A percentile compares a stretch with the other conserved stretches of the same genome.
These are phyloP conservation scores for Toxostoma redivivum DNA, from an alignment of 2,113 vertebrate species.

Conservation along the genomic window DNA sequence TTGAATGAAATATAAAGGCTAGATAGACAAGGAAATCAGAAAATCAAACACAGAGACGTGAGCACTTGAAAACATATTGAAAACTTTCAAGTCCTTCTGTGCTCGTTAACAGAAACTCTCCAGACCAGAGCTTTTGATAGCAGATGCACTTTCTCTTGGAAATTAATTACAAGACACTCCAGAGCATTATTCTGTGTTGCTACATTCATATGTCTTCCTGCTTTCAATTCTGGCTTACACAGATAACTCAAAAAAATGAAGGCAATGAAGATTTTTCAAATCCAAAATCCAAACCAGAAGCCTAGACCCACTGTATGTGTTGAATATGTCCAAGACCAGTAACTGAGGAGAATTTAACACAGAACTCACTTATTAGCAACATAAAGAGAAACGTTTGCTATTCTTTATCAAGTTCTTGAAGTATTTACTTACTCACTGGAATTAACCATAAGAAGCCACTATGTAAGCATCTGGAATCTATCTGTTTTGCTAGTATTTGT, in stretches of 20 bases:
- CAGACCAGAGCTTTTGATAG: not conserved
- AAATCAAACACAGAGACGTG: not conserved
- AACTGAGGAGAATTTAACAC: not conserved
- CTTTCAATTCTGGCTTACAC: not conserved
- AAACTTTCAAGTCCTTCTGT: not conserved
- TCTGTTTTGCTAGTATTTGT: not conserved
- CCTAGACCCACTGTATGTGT: not conserved
- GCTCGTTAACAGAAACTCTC: not conserved
- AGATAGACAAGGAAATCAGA: not conserved
- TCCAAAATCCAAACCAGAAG: not conserved
- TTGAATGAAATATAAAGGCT: not conserved
- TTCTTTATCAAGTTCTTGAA: not conserved
- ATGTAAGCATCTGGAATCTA: not conserved
- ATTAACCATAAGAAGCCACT: not conserved
- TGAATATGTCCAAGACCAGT: not conserved
- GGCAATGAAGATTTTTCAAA: not conserved
- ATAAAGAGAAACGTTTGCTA: not conserved
- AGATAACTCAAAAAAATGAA: not conserved
- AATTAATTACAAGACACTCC: not conserved
- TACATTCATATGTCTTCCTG: not conserved
- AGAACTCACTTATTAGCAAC: not conserved
- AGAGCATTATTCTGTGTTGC: not conserved
- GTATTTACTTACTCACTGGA: not conserved
- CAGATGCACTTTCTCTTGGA: not conserved
- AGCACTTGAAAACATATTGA: not conserved